Base-by-base conservation (phyloP, 2,888 invertebrate species). In the Sisyra nigra region DNA sequence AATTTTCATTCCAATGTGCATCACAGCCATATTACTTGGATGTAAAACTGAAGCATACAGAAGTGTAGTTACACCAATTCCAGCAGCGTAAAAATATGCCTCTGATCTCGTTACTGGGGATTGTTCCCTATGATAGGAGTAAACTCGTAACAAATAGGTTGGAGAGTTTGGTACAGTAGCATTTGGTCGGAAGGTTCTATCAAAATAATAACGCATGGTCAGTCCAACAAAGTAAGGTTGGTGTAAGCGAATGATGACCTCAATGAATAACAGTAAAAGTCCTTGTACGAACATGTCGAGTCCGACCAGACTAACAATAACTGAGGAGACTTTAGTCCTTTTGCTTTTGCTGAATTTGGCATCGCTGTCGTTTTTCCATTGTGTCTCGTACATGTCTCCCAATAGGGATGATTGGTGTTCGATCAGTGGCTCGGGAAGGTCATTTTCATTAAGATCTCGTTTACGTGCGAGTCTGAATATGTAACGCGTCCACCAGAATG, bases 1-100 rank as follows among this genome's bases (percentile, higher is more conserved):
- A 31, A 83, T 62, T 54, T 76, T 69, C 80, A 83, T 79, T 30
- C 85, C 85, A 10, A 74, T 67, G 53, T 79, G 74, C 52, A 71
- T 68, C 24, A 70, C 65, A 36, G 68, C 72, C 53, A 80, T 70
- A 57, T 77, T 76, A 48, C 77, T 80, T 1, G 82, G 83, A 58
- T 87, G 85, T 52, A 76, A 73, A 10, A 76, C 65, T 50, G 82
- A 65, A 11, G 81, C 69, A 43, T 73, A 65, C 42, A 76, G 59
- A 0, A 72, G 68, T 3, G 74, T 72, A 33, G 70, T 55, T 49
- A 69, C 49, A 40, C 80, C 67, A 2, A 76, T 60, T 0, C 69
- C 69, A 1, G 52, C 59, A 1, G 75, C 76, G 53, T 68, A 76
- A 14, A 72, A 52, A 53, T 71, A 73, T 0, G 78, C 77, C 44